Base-by-base conservation (phyloP, 2,113 vertebrate species). In the Chaetura pelagica region DNA sequence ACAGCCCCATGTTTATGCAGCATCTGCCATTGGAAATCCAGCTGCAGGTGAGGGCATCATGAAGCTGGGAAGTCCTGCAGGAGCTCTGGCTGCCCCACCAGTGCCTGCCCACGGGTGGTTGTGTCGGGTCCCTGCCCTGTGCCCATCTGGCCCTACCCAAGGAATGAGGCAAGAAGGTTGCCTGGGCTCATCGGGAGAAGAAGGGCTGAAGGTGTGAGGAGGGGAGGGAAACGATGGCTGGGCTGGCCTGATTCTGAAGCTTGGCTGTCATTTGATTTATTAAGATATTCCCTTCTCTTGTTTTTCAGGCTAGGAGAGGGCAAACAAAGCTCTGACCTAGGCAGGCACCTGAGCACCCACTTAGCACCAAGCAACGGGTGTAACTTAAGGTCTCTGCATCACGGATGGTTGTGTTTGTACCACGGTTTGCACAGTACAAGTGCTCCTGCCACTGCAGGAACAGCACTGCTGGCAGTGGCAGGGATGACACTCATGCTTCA, bases 181-280 rank as follows among this genome's bases (percentile, higher is more conserved):
- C 84, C 95, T 46, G 73, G 74, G 84, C 58, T 94, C 23, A 0
- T 58, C 0, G 24, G 24, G 89, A 93, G 62, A 87, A 84, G 69
- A 59, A 42, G 76, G 81, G 84, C 49, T 14, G 69, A 26, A 86
- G 93, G 82, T 80, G 87, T 19, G 16, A 86, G 59, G 30, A 93
- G 57, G 21, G 54, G 72, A 85, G 52, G 72, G 79, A 21, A 83
- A 55, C 1, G 38, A 35, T 30, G 46, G 63, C 85, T 44, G 51
- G 55, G 76, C 54, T 84, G 93, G 86, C 93, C 94, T 72, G 75
- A 57, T 92, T 96, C 74, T 49, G 87, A 84, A 84, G 75, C 61
- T 7, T 94, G 85, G 72, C 79, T 64, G 68, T 62, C 64, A 40
- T 66, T 34, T 83, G 90, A 88, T 74, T 91, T 76, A 72, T 54